phyloP scores from a whole-genome alignment of 2,888 invertebrate genomes.

The Carcina quercana region DNA sequence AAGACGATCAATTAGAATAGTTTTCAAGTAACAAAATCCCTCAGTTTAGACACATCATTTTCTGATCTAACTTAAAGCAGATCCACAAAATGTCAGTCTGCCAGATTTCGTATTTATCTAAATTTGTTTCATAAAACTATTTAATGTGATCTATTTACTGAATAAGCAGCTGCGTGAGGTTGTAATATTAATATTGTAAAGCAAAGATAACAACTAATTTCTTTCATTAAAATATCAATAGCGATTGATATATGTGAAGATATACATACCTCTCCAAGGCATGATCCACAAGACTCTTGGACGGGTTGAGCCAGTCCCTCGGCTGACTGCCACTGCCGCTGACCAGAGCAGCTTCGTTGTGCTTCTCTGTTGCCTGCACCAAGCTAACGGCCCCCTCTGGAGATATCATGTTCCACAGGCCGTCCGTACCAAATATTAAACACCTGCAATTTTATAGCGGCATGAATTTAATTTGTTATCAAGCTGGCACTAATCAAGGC shows the following conservation, averaged over 20 bases:
- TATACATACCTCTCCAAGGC: conserved; percentile 72
- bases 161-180: too few species aligned
- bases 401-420: conserved; percentile 96
- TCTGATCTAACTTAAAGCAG: too few species aligned
- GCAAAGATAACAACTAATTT: not conserved
- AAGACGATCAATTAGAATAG: too few species aligned
- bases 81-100: too few species aligned
- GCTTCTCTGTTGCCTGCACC: conserved; percentile 86
- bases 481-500: too few species aligned
- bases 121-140: too few species aligned
- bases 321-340: conserved; percentile 55
- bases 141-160: too few species aligned
- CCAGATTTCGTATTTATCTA: too few species aligned
- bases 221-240: not conserved
- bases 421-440: conserved; percentile 96
- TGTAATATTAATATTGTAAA: too few species aligned
- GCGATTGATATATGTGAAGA: not conserved
- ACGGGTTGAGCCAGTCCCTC: conserved; percentile 88
- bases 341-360: conserved; percentile 81
- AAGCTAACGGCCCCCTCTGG: conserved; percentile 88
- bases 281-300: conserved; percentile 90
- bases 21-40: too few species aligned
- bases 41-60: too few species aligned
- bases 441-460: conserved; percentile 82
- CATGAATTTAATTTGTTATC: too few species aligned